Evolutionary conservation across 2,888 invertebrate genomes (phyloP).

Genomic region (Meiosimyza platycephala): DNA sequence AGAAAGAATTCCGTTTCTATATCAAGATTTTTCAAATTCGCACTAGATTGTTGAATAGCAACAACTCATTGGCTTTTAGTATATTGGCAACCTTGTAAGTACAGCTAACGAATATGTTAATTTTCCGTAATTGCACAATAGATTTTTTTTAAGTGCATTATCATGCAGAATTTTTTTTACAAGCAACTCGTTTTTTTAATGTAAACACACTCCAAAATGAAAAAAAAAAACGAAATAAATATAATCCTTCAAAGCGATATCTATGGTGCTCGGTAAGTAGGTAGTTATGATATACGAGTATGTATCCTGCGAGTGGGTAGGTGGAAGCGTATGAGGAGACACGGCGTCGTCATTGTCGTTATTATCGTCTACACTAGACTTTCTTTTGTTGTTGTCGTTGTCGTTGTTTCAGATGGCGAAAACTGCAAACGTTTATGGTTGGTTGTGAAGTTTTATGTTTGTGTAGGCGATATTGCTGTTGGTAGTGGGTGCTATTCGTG

Average conservation of each 20-base stretch:
- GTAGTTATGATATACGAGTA: not conserved
- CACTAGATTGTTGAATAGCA: too few species aligned
- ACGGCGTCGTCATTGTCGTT: constrained; percentile 9
- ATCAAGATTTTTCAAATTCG: too few species aligned
- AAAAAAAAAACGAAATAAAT: constrained; percentile 24
- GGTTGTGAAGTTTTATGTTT: constrained; percentile 38
- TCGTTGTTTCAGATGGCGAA: constrained; percentile 12
- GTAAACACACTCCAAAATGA: constrained; percentile 29
- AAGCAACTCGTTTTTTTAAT: constrained; percentile 8
- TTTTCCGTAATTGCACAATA: too few species aligned
- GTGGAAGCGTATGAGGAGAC: constrained; percentile 5
- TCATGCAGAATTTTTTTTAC: too few species aligned
- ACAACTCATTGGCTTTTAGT: too few species aligned
- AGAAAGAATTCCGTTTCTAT: too few species aligned
- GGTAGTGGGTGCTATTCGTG: constrained; percentile 4
- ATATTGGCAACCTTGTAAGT: too few species aligned
- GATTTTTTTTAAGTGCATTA: too few species aligned
- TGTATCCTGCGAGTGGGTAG: constrained; percentile 11
- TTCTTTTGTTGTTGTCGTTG: constrained; percentile 23
- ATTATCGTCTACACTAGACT: not conserved
- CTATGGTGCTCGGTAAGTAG: not conserved
- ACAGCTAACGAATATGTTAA: too few species aligned
- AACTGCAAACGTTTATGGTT: constrained; percentile 34
- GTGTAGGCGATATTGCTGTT: constrained; percentile 29
- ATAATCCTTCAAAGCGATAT: constrained; percentile 41